Percentiles rank a stretch among this genome's conserved stretches.
phyloP scores from a whole-genome alignment of 2,797 vertebrate species.

The Malacoraja senta region DNA sequence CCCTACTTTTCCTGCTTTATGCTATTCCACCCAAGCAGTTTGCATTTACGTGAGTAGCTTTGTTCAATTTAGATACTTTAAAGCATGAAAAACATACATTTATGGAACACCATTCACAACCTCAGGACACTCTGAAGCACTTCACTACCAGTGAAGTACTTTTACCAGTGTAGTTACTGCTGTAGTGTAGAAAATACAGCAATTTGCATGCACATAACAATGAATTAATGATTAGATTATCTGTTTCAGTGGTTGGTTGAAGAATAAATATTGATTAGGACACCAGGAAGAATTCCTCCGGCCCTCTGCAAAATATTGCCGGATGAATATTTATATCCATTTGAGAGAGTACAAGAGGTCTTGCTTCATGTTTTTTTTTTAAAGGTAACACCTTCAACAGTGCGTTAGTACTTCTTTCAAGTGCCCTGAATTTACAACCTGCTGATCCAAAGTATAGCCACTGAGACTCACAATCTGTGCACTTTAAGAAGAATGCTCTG shows the following conservation, averaged over 20 bases:
- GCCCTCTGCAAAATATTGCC: neutral
- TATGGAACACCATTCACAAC: neutral
- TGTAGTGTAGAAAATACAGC: neutral
- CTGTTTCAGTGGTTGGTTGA: neutral
- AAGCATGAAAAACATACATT: neutral
- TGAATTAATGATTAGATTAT: neutral
- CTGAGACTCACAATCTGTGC: neutral
- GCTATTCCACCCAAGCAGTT: neutral
- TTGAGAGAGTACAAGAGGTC: neutral
- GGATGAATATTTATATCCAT: neutral
- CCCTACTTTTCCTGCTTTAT: neutral
- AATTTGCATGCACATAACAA: neutral
- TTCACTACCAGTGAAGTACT: neutral
- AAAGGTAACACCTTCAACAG: neutral
- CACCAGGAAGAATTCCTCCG: neutral
- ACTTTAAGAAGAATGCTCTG: too few relatives aligned
- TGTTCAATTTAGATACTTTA: neutral
- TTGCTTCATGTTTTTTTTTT: neutral
- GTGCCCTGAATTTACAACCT: neutral
- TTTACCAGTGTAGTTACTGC: neutral
- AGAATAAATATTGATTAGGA: neutral
- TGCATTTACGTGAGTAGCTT: neutral
- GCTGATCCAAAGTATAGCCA: neutral
- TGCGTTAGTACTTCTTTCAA: neutral
- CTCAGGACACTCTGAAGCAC: neutral